phyloP scores from a whole-genome alignment of 2,113 vertebrate genomes.

The Odontophorus gujanensis region DNA sequence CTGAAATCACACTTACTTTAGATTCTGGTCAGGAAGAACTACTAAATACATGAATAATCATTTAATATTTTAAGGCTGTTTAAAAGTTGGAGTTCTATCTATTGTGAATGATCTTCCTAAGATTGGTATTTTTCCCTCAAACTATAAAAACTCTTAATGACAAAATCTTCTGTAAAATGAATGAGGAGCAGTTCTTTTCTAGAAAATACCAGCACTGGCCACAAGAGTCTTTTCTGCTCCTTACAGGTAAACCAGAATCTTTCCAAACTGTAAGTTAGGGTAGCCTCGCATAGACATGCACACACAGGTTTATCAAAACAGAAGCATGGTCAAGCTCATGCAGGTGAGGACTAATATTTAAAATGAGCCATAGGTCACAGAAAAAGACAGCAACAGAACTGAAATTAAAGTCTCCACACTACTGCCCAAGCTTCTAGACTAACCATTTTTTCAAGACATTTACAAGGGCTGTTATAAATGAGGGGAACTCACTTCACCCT shows the following conservation, averaged over 20 bases:
- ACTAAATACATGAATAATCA: slow-evolving; percentile 23
- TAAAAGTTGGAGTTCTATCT: slow-evolving; percentile 37
- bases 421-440: background rate
- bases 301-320: fast-evolving
- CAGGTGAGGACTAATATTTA: background rate
- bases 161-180: background rate
- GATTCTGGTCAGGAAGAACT: slow-evolving; percentile 31
- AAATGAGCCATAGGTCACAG: background rate
- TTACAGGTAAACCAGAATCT: background rate
- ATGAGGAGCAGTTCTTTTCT: background rate
- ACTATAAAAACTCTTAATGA: background rate
- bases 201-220: background rate
- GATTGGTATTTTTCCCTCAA: background rate
- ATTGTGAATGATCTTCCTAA: slow-evolving; percentile 1
- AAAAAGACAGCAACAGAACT: background rate
- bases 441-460: background rate
- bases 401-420: background rate
- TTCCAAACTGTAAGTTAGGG: background rate
- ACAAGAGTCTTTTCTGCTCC: background rate
- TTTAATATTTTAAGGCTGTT: slow-evolving; percentile 58
- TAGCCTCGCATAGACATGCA: background rate
- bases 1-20: slow-evolving; percentile 57
- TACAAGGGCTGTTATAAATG: background rate
- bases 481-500: background rate
- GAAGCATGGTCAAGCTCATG: fast-evolving